Base-by-base conservation (phyloP, 2,113 vertebrate species). In the Pollimyrus isidori region DNA sequence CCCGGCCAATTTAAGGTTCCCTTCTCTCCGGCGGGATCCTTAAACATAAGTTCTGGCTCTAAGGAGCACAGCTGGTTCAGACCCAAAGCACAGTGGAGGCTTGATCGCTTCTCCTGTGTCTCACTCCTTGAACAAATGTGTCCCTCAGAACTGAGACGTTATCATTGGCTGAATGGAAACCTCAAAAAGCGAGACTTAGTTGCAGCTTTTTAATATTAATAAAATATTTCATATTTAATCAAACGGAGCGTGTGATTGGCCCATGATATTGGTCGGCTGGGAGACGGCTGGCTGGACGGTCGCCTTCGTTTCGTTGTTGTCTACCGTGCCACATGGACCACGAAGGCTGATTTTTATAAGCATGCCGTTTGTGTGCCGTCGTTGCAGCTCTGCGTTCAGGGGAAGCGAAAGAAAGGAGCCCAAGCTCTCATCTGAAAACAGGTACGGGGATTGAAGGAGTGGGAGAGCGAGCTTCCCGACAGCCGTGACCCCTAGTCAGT, bases 361-460 rank as follows among this genome's bases (percentile, higher is more conserved):
- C 7, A 42, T 58, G 53, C 19, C 30, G n/a, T 52, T 48, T 69
- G 90, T 92, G n/a, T 91, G 65, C 87, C 93, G 4, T 92, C 86
- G 1, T 93, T 94, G 0, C 89, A 97, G 97, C 93, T 94, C 93
- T 85, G 95, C 95, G 50, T 92, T 95, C 92, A 94, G 93, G 92
- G 96, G 94, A 91, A 96, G 90, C 92, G 97, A 95, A 91, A 93
- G 94, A 89, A 96, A 96, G 92, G 91, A 96, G 92, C 90, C 92
- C 53, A 62, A 95, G 94, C 94, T 94, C 85, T 94, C 95, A 92
- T 92, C 90, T 92, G 95, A 95, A 93, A 96, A 94, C 95, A 97
- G 97, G 97, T 98, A 96, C 4, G 92, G 84, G 6, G 85, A 89
- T 73, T 46, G 93, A 88, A 39, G 65, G 49, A 58, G 9, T 23